These are phyloP conservation scores for Tupiocoris notatus DNA, from an alignment of 2,888 invertebrate genomes.

Conservation along the genomic window DNA sequence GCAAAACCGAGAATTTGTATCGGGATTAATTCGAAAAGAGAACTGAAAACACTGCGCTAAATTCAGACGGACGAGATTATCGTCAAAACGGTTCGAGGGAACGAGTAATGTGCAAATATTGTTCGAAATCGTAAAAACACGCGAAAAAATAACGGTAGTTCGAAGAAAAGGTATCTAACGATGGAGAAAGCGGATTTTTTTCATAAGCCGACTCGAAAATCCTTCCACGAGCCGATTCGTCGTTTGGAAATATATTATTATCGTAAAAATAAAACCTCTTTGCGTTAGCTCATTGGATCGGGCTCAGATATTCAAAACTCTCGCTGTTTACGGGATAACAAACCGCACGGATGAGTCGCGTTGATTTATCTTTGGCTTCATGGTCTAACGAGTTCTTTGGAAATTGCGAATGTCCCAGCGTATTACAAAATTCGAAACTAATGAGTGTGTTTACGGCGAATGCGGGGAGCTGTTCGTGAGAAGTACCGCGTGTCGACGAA, in stretches of 20 bases:
- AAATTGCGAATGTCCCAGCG: background rate
- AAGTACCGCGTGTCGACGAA: slow-evolving; percentile 1
- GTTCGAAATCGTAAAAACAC: too few relatives aligned
- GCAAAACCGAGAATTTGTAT: too few relatives aligned
- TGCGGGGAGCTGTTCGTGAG: background rate
- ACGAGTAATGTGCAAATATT: too few relatives aligned
- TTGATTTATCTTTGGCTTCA: slow-evolving; percentile 2
- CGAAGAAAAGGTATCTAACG: too few relatives aligned
- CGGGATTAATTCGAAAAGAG: too few relatives aligned
- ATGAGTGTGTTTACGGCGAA: slow-evolving; percentile 6
- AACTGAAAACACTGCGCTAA: too few relatives aligned
- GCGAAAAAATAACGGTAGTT: too few relatives aligned
- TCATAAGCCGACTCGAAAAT: background rate
- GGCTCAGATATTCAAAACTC: background rate
- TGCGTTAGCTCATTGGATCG: background rate
- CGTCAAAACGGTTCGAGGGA: too few relatives aligned
- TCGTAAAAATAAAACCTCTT: background rate
- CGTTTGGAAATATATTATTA: background rate
- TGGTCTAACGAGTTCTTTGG: slow-evolving; percentile 9
- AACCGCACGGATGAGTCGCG: background rate
- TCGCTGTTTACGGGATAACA: background rate
- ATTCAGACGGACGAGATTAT: too few relatives aligned
- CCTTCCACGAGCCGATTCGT: background rate
- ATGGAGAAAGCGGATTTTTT: too few relatives aligned
- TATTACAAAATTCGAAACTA: slow-evolving; percentile 29